These are phyloP conservation scores for Sebastes fasciatus DNA, from an alignment of 2,113 vertebrate genomes.

Conservation along the genomic window DNA sequence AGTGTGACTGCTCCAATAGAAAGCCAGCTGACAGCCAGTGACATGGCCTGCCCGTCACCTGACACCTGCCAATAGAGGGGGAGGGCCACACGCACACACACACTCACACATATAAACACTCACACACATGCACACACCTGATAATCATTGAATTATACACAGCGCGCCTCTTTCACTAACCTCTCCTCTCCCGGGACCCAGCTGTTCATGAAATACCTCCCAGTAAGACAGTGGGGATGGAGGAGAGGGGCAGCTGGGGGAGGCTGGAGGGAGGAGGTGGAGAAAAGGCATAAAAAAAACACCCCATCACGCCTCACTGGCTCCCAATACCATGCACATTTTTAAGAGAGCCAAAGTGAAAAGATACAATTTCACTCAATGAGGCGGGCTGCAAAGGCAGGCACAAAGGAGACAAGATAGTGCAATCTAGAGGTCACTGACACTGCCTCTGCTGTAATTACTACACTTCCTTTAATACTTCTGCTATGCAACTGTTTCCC, in stretches of 20 bases:
- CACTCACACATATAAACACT: conserved; percentile 26
- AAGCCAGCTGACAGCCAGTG: conserved; percentile 84
- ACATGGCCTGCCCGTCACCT: conserved; percentile 84
- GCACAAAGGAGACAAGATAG: conserved; percentile 98
- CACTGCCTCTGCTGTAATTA: conserved; percentile 94
- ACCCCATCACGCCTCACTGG: conserved; percentile 89
- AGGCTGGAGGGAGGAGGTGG: conserved; percentile 54
- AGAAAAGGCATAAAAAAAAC: conserved; percentile 77
- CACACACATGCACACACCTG: conserved; percentile 72
- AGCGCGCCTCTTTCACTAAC: conserved; percentile 85
- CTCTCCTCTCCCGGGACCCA: conserved; percentile 88
- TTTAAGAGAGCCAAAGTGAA: conserved; percentile 87
- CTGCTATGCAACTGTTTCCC: conserved; percentile 69
- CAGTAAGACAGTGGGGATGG: conserved; percentile 81
- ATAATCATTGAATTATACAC: conserved; percentile 89
- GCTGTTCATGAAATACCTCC: conserved; percentile 94
- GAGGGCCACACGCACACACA: conserved; percentile 43
- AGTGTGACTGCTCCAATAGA: conserved; percentile 80
- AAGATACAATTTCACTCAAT: conserved; percentile 91
- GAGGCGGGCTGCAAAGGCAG: conserved; percentile 81
- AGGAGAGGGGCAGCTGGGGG: conserved; percentile 71
- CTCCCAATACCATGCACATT: conserved; percentile 91
- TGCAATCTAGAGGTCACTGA: conserved; percentile 94
- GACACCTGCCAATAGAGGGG: conserved; percentile 84
- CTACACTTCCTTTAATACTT: conserved; percentile 93